Evolutionary conservation across 2,888 invertebrate species (phyloP), one percentile per base, ranked within the genome.

Genomic region (Neoitamus cyanurus): DNA sequence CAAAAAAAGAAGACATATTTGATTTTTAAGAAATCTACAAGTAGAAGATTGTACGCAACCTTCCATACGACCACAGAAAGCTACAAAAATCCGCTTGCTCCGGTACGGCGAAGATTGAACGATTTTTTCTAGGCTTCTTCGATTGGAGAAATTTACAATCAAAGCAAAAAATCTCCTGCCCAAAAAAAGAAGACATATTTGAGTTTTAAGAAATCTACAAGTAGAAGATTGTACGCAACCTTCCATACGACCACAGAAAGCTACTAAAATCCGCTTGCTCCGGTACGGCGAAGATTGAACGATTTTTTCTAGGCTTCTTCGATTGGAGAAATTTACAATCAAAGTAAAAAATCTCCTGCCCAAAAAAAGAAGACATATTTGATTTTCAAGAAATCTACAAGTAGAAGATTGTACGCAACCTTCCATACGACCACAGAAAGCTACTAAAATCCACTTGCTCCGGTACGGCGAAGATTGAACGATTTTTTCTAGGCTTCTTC

Each of bases 41-140:
- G n/a, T n/a, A n/a, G n/a, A n/a, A n/a, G n/a, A n/a, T n/a, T 31
- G 69, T 69, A 69, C 69, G 25, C 28, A 69, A 69, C 69, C 9
- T 30, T 20, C 6, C 7, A n/a, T 30, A 70, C 9, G 70, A 70
- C 70, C 70, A 70, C n/a, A 70, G 25, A 70, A 70, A 30, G 34
- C 34, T 34, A 70, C 25, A 7, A 15, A 31, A 15, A n/a, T 11
- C 4, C 30, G 3, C 70, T 6, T 11, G 30, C 34, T 70, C 70
- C 31, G 70, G 70, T 30, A 70, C 70, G 70, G 70, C 70, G 28
- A 70, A 25, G n/a, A 70, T 70, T 70, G 70, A 70, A 70, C 28
- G 15, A 31, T 70, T 70, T 70, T 2, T 6, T 70, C n/a, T 70
- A 30, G 70, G 30, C n/a, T 70, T 70, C 70, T 25, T 70, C 7